These are phyloP conservation scores for Scaptomyza graminum DNA, from an alignment of 1,140 invertebrate genomes.

Conservation along the genomic window DNA sequence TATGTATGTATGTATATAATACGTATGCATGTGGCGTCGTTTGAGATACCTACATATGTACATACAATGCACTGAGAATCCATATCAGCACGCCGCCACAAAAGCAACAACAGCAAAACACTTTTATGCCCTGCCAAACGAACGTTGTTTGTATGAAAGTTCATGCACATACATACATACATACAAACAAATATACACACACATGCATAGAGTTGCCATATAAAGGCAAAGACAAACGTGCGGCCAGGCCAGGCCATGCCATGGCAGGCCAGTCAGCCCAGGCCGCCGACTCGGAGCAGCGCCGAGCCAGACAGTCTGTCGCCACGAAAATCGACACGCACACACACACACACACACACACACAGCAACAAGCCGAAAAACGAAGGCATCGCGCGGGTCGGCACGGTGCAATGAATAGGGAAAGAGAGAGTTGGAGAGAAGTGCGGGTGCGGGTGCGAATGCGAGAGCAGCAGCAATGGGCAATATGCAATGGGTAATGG, in stretches of 20 bases:
- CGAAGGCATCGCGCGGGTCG: constrained; percentile 35
- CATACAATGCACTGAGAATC: constrained; percentile 61
- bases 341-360: constrained; percentile 29
- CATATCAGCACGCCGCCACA: constrained; percentile 68
- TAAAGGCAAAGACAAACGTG: constrained; percentile 58
- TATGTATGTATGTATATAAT: constrained; percentile 24
- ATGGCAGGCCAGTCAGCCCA: constrained; percentile 42
- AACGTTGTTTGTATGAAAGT: constrained; percentile 40
- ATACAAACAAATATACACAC: constrained; percentile 12
- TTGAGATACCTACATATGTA: constrained; percentile 61
- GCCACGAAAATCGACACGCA: constrained; percentile 79
- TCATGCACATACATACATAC: constrained; percentile 52
- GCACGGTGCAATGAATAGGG: not conserved
- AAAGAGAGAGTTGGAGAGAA: not conserved
- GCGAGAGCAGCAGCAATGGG: constrained; percentile 1
- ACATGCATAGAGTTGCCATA: constrained; percentile 50
- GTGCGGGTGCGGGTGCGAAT: not conserved
- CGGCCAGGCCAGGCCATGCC: constrained; percentile 31
- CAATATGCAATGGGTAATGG: no score
- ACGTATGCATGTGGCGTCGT: constrained; percentile 38
- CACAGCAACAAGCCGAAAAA: constrained; percentile 47
- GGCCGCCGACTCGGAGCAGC: constrained; percentile 42
- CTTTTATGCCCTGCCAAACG: constrained; percentile 66
- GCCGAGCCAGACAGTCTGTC: constrained; percentile 80
- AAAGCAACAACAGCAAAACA: constrained; percentile 50